Percentiles rank a stretch among this genome's conserved stretches.
Conservation (phyloP, 2,888 invertebrate species). For the Stramonita haemastoma region DNA sequence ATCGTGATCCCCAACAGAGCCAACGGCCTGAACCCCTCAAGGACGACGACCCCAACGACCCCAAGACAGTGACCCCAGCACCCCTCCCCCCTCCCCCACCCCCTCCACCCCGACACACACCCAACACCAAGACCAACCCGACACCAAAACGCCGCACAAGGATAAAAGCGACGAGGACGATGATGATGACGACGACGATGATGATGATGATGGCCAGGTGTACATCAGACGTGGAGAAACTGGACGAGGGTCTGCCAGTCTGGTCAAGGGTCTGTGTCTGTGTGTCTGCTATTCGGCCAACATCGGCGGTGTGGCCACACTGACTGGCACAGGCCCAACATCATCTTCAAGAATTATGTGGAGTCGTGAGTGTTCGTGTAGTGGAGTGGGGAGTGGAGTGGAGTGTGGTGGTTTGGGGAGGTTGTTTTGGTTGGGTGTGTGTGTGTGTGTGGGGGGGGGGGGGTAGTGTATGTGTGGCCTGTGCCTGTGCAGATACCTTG, state of each 20-base stretch:
- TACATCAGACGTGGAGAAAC: slow-evolving; percentile 86
- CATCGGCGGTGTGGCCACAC: slow-evolving; percentile 77
- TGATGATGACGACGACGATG: slow-evolving; percentile 84
- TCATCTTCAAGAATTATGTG: slow-evolving; percentile 75
- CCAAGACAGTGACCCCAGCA: background rate
- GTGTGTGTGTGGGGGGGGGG: background rate
- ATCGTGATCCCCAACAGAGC: background rate
- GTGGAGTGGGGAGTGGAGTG: background rate
- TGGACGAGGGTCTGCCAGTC: slow-evolving; percentile 73
- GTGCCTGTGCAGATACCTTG: too few relatives aligned
- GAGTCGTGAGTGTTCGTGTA: slow-evolving; percentile 61
- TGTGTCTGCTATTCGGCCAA: slow-evolving; percentile 76
- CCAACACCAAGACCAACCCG: background rate
- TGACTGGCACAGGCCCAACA: slow-evolving; percentile 78
- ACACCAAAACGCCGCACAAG: background rate
- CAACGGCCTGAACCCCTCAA: background rate
- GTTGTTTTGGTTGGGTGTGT: background rate
- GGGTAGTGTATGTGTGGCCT: background rate
- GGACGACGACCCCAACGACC: background rate
- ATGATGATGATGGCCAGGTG: slow-evolving; percentile 91
- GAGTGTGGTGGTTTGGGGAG: background rate
- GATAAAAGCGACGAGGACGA: background rate
- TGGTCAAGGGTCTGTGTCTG: slow-evolving; percentile 64
- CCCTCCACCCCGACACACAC: background rate
- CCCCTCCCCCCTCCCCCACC: background rate